Evolutionary conservation across 2,797 vertebrate genomes (phyloP).

Genomic region (Margarornis squamiger): DNA sequence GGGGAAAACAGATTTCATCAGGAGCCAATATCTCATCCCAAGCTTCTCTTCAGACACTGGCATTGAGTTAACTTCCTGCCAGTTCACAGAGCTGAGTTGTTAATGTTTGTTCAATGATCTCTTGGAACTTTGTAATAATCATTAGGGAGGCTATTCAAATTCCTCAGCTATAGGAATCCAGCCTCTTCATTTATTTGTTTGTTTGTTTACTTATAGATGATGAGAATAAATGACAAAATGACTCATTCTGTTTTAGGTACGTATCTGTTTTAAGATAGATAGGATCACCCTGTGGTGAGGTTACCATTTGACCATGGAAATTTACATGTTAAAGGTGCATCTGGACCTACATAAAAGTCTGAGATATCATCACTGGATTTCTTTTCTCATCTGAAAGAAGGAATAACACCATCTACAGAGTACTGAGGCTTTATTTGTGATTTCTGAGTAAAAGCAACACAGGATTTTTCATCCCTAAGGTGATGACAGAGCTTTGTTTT

Average conservation of each 20-base stretch:
- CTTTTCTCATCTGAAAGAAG: neutral
- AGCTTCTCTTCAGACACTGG: neutral
- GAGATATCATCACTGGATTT: neutral
- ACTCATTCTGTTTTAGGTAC: neutral
- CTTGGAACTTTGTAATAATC: neutral
- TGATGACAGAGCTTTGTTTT: neutral
- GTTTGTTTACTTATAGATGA: rapidly evolving
- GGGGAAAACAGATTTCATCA: neutral
- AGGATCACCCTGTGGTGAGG: neutral
- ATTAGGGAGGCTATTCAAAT: neutral
- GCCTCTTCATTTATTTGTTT: rapidly evolving
- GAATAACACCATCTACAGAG: neutral
- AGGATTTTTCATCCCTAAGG: neutral
- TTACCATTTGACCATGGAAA: neutral
- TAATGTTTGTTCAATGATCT: neutral
- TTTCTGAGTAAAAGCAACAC: neutral
- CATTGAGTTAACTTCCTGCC: neutral
- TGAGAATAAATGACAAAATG: neutral
- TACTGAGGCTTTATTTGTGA: neutral
- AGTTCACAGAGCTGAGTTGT: rapidly evolving
- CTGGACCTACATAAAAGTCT: neutral
- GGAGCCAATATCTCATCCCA: neutral
- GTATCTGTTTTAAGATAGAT: neutral
- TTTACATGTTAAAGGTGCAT: neutral
- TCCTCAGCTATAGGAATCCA: neutral